A percentile compares a stretch with the other conserved stretches of the same genome.
Conservation (phyloP, 1,140 invertebrate species). For the Ceratina calcarata region DNA sequence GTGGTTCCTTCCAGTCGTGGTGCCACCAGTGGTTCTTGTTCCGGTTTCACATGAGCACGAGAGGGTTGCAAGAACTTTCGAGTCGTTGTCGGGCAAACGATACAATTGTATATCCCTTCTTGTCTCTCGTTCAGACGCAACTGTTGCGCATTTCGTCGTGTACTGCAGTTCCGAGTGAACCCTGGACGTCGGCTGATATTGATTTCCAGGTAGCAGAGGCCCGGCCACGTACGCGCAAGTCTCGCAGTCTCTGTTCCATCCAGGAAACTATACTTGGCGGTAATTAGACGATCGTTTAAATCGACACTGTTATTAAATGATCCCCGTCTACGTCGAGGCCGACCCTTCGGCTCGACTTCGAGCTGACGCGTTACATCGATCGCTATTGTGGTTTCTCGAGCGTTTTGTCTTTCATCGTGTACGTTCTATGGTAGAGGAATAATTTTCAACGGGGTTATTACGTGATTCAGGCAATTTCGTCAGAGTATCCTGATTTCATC, state of each 20-base stretch:
- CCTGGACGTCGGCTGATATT: slow-evolving; percentile 70
- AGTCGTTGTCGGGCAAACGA: slow-evolving; percentile 22
- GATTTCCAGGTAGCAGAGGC: slow-evolving; percentile 65
- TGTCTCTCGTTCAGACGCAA: slow-evolving; percentile 55
- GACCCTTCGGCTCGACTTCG: neutral
- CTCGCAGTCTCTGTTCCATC: slow-evolving; percentile 37
- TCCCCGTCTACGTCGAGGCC: neutral
- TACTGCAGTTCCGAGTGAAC: slow-evolving; percentile 48
- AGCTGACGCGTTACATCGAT: neutral
- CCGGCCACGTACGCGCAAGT: slow-evolving; percentile 67
- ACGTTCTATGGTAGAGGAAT: no score
- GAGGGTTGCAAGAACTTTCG: neutral
- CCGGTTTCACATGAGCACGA: neutral
- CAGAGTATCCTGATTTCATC: no score
- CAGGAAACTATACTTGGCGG: slow-evolving; percentile 33
- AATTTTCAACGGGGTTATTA: no score
- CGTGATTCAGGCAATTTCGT: no score
- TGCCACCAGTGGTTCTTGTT: neutral
- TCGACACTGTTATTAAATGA: slow-evolving; percentile 2
- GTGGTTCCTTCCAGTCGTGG: neutral
- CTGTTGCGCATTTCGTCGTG: slow-evolving; percentile 70
- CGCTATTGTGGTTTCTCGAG: neutral
- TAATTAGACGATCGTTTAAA: slow-evolving; percentile 54
- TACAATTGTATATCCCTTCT: slow-evolving; percentile 16
- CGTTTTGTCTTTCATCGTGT: no score